These are phyloP conservation scores for Calidris pygmaea DNA, from an alignment of 2,113 vertebrate genomes.

Conservation along the genomic window DNA sequence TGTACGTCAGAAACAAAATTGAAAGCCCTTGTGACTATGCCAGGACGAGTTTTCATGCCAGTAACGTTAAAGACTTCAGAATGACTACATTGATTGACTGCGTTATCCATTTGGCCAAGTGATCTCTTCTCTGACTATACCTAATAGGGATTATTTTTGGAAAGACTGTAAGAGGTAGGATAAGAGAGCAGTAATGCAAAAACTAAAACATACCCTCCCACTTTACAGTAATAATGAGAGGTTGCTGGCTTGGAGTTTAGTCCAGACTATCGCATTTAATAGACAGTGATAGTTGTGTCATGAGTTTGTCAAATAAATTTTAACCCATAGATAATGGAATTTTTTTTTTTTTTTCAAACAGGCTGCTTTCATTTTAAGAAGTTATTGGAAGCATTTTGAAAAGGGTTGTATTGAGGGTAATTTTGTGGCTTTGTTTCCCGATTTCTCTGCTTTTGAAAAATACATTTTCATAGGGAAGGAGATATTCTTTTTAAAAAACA, in stretches of 20 bases:
- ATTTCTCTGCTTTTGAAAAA: neutral
- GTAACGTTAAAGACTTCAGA: neutral
- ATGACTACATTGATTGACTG: neutral
- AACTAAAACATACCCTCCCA: neutral
- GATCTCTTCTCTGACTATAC: neutral
- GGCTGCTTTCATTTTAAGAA: neutral
- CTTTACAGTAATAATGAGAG: neutral
- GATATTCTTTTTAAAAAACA: neutral
- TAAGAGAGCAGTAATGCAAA: neutral
- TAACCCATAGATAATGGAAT: neutral
- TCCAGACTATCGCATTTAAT: neutral
- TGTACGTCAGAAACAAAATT: neutral
- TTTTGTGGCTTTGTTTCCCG: neutral
- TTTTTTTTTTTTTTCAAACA: neutral
- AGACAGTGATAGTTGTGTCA: neutral
- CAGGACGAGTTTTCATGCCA: neutral
- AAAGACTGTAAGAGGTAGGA: neutral
- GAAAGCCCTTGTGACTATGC: neutral
- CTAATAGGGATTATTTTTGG: neutral
- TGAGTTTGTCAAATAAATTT: neutral
- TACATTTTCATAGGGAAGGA: neutral
- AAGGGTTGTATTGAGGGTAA: neutral
- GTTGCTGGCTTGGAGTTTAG: neutral
- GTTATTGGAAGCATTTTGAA: neutral
- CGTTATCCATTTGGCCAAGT: neutral